Conservation (phyloP, 2,888 invertebrate species). For the Dinocampus coccinellae region DNA sequence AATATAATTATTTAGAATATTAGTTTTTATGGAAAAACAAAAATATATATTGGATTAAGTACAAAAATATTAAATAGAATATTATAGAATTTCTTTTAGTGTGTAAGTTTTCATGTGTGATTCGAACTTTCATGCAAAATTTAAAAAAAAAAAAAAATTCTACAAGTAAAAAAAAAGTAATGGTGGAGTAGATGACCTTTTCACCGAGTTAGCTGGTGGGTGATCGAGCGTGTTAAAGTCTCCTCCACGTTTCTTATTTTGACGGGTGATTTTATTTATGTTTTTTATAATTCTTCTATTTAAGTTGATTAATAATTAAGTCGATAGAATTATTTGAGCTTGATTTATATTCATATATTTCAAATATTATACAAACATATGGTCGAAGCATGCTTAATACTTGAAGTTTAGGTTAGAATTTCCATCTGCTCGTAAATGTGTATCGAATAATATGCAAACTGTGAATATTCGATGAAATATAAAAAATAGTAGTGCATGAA, state of each 20-base stretch:
- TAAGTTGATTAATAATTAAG: not conserved
- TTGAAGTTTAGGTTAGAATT: conserved; percentile 44
- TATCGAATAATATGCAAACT: not conserved
- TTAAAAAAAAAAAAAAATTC: not conserved
- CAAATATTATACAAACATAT: conserved; percentile 35
- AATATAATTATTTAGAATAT: not conserved
- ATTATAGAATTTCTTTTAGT: not conserved
- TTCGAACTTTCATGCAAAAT: too few species aligned
- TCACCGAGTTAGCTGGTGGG: conserved; percentile 37
- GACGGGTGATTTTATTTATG: conserved; percentile 52
- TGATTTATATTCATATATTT: not conserved
- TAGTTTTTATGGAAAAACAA: not conserved
- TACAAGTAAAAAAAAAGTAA: too few species aligned
- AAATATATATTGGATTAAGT: not conserved
- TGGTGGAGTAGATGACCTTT: conserved; percentile 21
- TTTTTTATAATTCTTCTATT: conserved; percentile 21
- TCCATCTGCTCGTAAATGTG: not conserved
- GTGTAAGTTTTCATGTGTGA: not conserved
- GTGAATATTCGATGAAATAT: not conserved
- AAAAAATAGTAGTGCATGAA: not conserved
- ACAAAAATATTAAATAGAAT: not conserved
- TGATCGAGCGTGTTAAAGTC: conserved; percentile 45
- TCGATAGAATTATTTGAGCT: not conserved
- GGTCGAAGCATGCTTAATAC: conserved; percentile 43
- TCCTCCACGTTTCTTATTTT: conserved; percentile 55